phyloP scores from a whole-genome alignment of 2,888 invertebrate genomes.

The Podotricha telesiphe region DNA sequence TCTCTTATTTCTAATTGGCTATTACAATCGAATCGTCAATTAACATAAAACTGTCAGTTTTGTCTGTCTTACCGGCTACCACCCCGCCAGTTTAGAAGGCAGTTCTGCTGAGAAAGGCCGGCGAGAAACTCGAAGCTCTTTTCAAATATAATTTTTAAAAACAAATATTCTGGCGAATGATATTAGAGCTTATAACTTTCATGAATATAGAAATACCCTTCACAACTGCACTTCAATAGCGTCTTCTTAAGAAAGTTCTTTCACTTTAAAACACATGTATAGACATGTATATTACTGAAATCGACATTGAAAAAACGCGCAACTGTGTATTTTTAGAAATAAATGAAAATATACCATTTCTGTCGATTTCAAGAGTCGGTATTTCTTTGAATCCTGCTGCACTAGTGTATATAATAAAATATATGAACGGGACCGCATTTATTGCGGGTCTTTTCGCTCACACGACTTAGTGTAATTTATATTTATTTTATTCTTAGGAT shows the following conservation, averaged over 20 bases:
- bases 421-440: constrained; percentile 19
- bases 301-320: not conserved
- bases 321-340: not conserved
- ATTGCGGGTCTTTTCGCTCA: constrained; percentile 21
- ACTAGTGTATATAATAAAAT: constrained; percentile 23
- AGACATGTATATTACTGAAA: not conserved
- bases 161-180: no score
- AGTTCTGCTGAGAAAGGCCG: no score
- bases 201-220: no score
- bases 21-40: no score
- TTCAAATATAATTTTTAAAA: no score
- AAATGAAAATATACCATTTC: constrained; percentile 4
- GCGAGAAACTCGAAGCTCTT: no score
- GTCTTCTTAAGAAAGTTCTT: not conserved
- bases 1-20: no score
- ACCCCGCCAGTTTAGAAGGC: no score
- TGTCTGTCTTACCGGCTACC: no score
- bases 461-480: constrained; percentile 18
- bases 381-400: constrained; percentile 1
- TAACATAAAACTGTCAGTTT: no score
- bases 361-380: not conserved
- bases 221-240: no score
- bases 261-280: not conserved
- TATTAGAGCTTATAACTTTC: no score
- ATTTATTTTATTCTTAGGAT: not conserved